A percentile compares a stretch with the other conserved stretches of the same genome.
These are phyloP conservation scores for Drosophila heteroneura DNA, from an alignment of 2,888 invertebrate species.

Conservation along the genomic window DNA sequence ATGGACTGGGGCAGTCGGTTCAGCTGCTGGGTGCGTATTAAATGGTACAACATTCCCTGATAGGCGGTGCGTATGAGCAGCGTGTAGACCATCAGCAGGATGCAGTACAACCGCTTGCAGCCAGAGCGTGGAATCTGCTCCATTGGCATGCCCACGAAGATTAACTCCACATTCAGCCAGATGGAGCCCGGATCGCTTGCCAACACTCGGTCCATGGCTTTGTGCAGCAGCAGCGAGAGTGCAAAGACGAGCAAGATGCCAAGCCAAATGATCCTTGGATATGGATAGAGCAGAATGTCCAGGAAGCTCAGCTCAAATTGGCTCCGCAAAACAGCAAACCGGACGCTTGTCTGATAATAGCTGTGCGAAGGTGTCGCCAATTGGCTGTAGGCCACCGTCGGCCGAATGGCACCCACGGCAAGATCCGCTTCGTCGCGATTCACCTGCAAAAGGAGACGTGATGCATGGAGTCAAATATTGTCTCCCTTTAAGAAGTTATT, in stretches of 20 bases:
- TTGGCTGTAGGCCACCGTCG: slow-evolving; percentile 42
- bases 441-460: slow-evolving; percentile 36
- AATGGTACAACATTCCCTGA: slow-evolving; percentile 72
- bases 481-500: background rate
- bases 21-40: slow-evolving; percentile 67
- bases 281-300: slow-evolving; percentile 65
- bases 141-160: slow-evolving; percentile 63
- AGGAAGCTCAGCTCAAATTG: slow-evolving; percentile 53
- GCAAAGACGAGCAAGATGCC: slow-evolving; percentile 34
- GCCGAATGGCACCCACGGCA: slow-evolving; percentile 66
- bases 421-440: slow-evolving; percentile 48
- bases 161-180: slow-evolving; percentile 47
- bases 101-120: slow-evolving; percentile 52
- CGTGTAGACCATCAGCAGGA: slow-evolving; percentile 55
- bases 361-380: slow-evolving; percentile 62
- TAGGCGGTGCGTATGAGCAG: slow-evolving; percentile 76
- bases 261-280: slow-evolving; percentile 56
- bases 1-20: slow-evolving; percentile 53
- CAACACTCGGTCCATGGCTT: slow-evolving; percentile 38
- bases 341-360: slow-evolving; percentile 63
- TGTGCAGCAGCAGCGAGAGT: slow-evolving; percentile 38
- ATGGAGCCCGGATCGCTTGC: background rate
- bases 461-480: background rate
- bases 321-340: slow-evolving; percentile 51
- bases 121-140: slow-evolving; percentile 28